phyloP scores from a whole-genome alignment of 2,888 invertebrate species.

The Cheiracanthium punctorium region DNA sequence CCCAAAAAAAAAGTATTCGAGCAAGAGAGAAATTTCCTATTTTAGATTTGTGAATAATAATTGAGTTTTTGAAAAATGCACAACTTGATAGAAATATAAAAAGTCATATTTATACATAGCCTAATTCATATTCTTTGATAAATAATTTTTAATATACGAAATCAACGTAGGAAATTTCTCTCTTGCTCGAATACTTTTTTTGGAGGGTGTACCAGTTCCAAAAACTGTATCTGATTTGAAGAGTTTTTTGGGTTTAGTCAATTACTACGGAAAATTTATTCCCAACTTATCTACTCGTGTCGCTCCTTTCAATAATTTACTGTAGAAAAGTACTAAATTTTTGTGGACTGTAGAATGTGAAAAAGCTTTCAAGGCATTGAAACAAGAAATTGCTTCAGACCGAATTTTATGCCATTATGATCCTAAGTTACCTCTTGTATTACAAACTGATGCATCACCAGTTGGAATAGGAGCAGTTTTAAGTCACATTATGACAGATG shows the following conservation, averaged over 20 bases:
- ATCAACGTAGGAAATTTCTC: too few relatives aligned
- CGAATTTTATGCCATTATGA: slow-evolving; percentile 72
- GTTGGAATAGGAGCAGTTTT: slow-evolving; percentile 75
- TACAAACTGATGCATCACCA: slow-evolving; percentile 43
- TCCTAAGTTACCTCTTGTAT: slow-evolving; percentile 71
- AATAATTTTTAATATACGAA: too few relatives aligned
- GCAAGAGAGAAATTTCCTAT: too few relatives aligned
- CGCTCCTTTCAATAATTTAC: slow-evolving; percentile 36
- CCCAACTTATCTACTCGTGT: slow-evolving; percentile 48
- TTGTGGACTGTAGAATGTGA: slow-evolving; percentile 39
- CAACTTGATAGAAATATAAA: too few relatives aligned
- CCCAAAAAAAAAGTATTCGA: too few relatives aligned
- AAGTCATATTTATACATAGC: too few relatives aligned
- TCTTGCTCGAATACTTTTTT: too few relatives aligned
- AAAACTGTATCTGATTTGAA: slow-evolving; percentile 44
- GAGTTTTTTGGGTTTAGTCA: slow-evolving; percentile 45
- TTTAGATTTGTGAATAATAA: too few relatives aligned
- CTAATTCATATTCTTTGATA: too few relatives aligned
- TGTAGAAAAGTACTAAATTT: slow-evolving; percentile 39
- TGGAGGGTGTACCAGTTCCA: too few relatives aligned
- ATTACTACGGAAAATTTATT: slow-evolving; percentile 47
- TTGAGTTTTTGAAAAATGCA: too few relatives aligned
- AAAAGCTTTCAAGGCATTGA: slow-evolving; percentile 41
- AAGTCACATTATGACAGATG: slow-evolving; percentile 74
- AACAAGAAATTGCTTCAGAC: slow-evolving; percentile 36